Conservation (phyloP, 2,888 invertebrate species). For the Drosophila paramelanica region DNA sequence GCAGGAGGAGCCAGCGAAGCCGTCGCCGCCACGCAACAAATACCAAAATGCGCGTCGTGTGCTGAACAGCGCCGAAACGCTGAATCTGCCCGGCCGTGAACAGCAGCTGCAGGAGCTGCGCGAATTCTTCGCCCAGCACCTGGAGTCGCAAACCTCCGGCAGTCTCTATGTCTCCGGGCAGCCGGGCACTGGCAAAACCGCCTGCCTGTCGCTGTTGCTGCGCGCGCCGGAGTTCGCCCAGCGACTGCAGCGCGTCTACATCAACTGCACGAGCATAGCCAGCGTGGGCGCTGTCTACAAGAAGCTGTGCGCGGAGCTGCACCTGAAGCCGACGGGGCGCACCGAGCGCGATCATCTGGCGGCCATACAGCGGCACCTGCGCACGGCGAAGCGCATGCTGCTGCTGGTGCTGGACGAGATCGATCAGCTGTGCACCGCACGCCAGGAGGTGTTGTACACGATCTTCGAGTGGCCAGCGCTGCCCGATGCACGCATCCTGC, state of each 20-base stretch:
- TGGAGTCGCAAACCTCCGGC: conserved; percentile 89
- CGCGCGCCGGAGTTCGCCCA: conserved; percentile 86
- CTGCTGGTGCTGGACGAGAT: conserved; percentile 97
- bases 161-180: conserved; percentile 98
- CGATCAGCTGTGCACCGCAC: conserved; percentile 93
- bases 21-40: conserved; percentile 75
- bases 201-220: conserved; percentile 91
- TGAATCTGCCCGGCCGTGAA: conserved; percentile 91
- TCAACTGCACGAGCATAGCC: conserved; percentile 95
- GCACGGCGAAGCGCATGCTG: conserved; percentile 88
- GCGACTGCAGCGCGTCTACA: conserved; percentile 87
- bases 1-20: conserved; percentile 8
- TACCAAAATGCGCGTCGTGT: conserved; percentile 84
- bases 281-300: conserved; percentile 93
- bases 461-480: conserved; percentile 97
- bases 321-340: conserved; percentile 86
- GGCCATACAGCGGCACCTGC: conserved; percentile 90
- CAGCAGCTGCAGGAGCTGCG: conserved; percentile 89
- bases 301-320: conserved; percentile 90
- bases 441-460: conserved; percentile 94
- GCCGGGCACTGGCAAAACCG: conserved; percentile 98
- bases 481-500: conserved; percentile 88
- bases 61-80: conserved; percentile 85
- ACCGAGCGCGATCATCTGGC: conserved; percentile 89
- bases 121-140: conserved; percentile 89